Evolutionary conservation across 2,888 invertebrate genomes (phyloP), one percentile per base, ranked within the genome.

Genomic region (Synergus umbraculus): DNA sequence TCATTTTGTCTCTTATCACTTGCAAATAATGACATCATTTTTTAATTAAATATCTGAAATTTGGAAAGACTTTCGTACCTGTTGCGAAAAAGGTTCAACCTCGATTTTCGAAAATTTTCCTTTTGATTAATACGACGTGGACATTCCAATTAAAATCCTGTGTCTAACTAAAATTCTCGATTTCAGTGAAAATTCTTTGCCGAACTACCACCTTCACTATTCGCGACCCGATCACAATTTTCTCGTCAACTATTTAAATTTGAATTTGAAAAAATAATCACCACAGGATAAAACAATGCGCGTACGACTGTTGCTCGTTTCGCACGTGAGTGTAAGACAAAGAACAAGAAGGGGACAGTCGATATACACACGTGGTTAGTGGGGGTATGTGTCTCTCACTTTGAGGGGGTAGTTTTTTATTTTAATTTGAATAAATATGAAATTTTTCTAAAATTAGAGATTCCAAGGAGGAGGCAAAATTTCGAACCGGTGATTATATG

Each of bases 281-380:
- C 60, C 18, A 22, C n/a, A 29, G 49, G 37, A 49, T 15, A n/a
- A 44, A 54, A 49, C 8, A 69, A 49, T 49, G 69, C 69, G 69
- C 69, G 54, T 49, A 73, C 69, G 69, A 73, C 69, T 73, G 69
- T 73, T 73, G 69, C 69, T 73, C n/a, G 37, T 49, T 73, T 73
- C 69, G 69, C 69, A 73, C 69, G 69, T 73, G 69, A 73, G 69
- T 54, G 49, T 37, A 73, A 73, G 22, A 44, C 22, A 37, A 73
- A 73, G 69, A 29, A 15, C 29, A 54, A 69, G 69, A n/a, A 67
- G 44, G 49, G 37, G 49, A 10, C n/a, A 73, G 69, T 73, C 46
- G 49, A 73, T 73, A n/a, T 22, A 46, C 37, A 73, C 69, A 49
- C 49, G 69, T 29, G 46, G 15, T 54, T 18, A n/a, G 15, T 67